Conservation (phyloP, 2,888 invertebrate species). For the Cordylochernes scorpioides region DNA sequence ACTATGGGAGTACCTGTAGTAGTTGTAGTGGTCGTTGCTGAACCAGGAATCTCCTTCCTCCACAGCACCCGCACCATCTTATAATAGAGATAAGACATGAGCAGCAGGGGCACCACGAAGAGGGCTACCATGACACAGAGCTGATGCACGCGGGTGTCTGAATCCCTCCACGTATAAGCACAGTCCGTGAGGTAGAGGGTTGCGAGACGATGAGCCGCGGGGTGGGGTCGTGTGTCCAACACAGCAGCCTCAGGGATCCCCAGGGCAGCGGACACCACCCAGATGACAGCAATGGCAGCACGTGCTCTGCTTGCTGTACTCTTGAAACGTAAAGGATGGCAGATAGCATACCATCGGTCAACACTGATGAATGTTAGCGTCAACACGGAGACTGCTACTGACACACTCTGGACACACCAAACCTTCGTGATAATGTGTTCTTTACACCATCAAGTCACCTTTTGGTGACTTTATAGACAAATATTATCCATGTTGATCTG, state of each 20-base stretch:
- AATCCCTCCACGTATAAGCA: conserved; percentile 37
- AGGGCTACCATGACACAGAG: conserved; percentile 28
- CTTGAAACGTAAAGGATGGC: conserved; percentile 60
- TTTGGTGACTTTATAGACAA: too few species aligned
- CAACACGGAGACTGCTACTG: conserved; percentile 67
- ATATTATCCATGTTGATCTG: too few species aligned
- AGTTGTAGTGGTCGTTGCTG: too few species aligned
- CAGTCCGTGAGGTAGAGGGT: conserved; percentile 43
- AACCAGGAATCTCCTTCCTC: conserved; percentile 52
- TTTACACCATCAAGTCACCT: too few species aligned
- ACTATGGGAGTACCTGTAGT: too few species aligned
- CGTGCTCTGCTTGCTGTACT: conserved; percentile 54
- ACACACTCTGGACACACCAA: conserved; percentile 64
- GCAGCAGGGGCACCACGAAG: conserved; percentile 48
- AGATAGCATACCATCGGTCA: conserved; percentile 85
- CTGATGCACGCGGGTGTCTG: conserved; percentile 28
- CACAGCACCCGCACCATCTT: conserved; percentile 56
- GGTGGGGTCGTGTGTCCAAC: conserved; percentile 31
- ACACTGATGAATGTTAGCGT: conserved; percentile 79
- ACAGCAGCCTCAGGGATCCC: conserved; percentile 37
- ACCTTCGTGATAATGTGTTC: too few species aligned
- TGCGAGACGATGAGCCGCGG: too few species aligned
- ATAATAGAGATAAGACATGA: conserved; percentile 57
- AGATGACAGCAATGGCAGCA: conserved; percentile 49
- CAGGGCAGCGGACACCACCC: conserved; percentile 38